These are phyloP conservation scores for Synergus japonicus DNA, from an alignment of 2,888 invertebrate species.

Conservation along the genomic window DNA sequence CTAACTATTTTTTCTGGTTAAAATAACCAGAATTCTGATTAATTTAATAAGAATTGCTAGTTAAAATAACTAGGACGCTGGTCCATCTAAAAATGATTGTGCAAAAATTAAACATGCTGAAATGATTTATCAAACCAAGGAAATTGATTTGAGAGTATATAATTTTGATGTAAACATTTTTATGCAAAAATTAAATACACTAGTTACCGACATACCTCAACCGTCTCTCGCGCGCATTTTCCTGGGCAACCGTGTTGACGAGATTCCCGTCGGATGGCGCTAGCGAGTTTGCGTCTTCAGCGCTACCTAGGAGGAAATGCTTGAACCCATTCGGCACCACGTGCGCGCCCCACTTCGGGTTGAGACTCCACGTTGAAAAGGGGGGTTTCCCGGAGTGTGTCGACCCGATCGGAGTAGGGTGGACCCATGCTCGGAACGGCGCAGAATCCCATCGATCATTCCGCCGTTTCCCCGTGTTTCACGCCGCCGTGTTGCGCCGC, in stretches of 20 bases:
- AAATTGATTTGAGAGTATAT: too few relatives aligned
- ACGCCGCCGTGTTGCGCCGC: conserved; percentile 72
- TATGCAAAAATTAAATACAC: too few relatives aligned
- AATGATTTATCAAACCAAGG: too few relatives aligned
- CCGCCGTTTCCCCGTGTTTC: conserved; percentile 73
- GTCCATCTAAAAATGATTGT: too few relatives aligned
- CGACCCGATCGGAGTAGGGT: conserved; percentile 56
- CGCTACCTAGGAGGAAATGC: conserved; percentile 61
- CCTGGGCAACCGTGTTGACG: not conserved
- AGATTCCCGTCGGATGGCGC: conserved; percentile 65
- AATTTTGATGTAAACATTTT: too few relatives aligned
- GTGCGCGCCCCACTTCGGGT: conserved; percentile 60
- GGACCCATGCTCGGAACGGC: conserved; percentile 73
- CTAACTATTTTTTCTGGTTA: too few relatives aligned
- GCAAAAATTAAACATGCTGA: too few relatives aligned
- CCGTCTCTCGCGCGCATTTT: not conserved
- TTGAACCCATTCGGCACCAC: conserved; percentile 65
- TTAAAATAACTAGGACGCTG: too few relatives aligned
- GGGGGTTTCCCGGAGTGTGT: conserved; percentile 56
- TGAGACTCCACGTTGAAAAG: conserved; percentile 44
- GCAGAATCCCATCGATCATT: conserved; percentile 78
- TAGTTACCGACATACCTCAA: not conserved
- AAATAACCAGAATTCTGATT: too few relatives aligned
- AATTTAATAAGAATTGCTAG: too few relatives aligned
- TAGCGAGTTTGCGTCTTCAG: conserved; percentile 17